These are phyloP conservation scores for Remorina albescens DNA, from an alignment of 2,797 vertebrate species.

Conservation along the genomic window DNA sequence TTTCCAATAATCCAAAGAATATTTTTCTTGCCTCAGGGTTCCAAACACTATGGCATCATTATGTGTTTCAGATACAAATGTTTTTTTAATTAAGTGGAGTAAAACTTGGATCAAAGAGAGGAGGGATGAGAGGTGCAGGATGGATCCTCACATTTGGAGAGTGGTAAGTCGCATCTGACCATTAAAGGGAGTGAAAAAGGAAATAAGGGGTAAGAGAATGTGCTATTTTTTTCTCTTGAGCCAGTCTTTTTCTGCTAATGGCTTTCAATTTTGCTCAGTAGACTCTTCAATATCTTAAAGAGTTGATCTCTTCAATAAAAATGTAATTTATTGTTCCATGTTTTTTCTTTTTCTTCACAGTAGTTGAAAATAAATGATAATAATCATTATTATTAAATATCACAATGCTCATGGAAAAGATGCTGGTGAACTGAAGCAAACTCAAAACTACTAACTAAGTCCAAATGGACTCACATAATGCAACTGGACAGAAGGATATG, in stretches of 20 bases:
- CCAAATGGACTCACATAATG: neutral
- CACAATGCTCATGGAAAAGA: neutral
- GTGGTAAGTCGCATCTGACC: neutral
- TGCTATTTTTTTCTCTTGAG: neutral
- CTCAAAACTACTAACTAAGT: neutral
- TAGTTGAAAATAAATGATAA: no score
- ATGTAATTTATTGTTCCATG: neutral
- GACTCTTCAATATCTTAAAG: neutral
- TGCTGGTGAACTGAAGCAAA: neutral
- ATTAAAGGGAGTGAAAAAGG: neutral
- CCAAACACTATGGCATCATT: neutral
- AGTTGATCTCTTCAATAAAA: slow-evolving; percentile 30
- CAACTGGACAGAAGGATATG: neutral
- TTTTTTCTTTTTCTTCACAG: neutral
- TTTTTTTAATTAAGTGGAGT: neutral
- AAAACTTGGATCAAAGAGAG: neutral
- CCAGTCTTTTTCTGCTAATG: slow-evolving; percentile 27
- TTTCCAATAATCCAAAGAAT: slow-evolving; percentile 48
- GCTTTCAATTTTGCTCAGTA: neutral
- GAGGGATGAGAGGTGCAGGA: neutral
- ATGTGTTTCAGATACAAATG: neutral
- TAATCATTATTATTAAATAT: neutral
- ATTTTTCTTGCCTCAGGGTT: neutral
- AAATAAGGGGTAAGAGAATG: no score
- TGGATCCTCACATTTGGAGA: neutral